Evolutionary conservation across 2,888 invertebrate genomes (phyloP), one percentile per base, ranked within the genome.

Genomic region (Parelbella ahira): DNA sequence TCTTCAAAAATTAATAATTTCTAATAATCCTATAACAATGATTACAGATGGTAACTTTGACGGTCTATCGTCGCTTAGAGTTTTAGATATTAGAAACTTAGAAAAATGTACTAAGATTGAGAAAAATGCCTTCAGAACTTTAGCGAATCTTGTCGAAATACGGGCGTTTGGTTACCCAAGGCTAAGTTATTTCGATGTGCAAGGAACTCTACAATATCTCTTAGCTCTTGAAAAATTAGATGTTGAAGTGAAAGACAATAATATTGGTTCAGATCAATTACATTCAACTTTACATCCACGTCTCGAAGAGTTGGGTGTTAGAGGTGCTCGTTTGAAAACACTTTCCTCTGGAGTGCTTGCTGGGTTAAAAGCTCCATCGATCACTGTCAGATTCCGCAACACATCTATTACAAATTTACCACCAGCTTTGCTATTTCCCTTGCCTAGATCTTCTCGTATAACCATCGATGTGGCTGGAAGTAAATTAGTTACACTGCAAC

Each of bases 181-280:
- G 54, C 67, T 97, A 11, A 95, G 96, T 0, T 95, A 95, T 61
- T 88, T 95, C 48, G 96, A 97, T 71, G 90, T 95, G n/a, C 93
- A 94, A 60, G 96, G 96, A 0, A 90, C 96, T 15, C 76, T 97
- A n/a, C 92, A 93, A 53, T 88, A 92, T 50, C 79, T 96, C 58
- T 90, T 92, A 1, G 92, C 93, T 0, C 74, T 97, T 24, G 93
- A 96, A 72, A 88, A 83, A 50, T 78, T 97, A 5, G 94, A 96
- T 49, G 91, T 97, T 37, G 97, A 97, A 83, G 91, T 96, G 0
- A 97, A 96, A 69, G 96, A 97, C 54, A 88, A 93, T 0, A 90
- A 90, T 2, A 91, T 96, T 36, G 94, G 94, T 25, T 92, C 93
- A 29, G 95, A 96, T 60, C 95, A 96, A 62, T 78, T 96, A 23